Evolutionary conservation across 2,888 invertebrate species (phyloP).

Genomic region (Prosopocoilus inquinatus): DNA sequence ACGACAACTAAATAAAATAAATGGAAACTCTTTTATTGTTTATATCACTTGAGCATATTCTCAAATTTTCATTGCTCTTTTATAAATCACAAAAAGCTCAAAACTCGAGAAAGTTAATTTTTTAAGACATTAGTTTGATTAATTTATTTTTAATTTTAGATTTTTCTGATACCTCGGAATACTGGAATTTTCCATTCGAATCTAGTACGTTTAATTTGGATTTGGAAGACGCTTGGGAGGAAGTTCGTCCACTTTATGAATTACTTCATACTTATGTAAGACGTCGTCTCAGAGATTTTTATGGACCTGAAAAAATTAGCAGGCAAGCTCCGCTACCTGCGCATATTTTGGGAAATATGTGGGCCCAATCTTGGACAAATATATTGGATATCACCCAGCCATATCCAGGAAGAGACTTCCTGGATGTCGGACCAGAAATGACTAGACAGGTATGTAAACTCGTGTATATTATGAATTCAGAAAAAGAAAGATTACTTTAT

Average conservation of each 20-base stretch:
- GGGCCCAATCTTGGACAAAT: constrained; percentile 81
- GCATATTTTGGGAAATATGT: constrained; percentile 87
- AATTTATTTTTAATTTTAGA: constrained; percentile 39
- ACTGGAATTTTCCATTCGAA: constrained; percentile 88
- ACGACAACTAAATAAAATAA: too few species aligned
- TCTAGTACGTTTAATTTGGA: constrained; percentile 73
- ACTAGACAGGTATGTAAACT: constrained; percentile 50
- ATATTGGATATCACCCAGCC: constrained; percentile 70
- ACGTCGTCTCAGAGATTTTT: constrained; percentile 75
- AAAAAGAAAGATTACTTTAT: too few species aligned
- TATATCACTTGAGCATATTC: too few species aligned
- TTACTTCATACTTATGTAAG: constrained; percentile 87
- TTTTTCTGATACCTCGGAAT: constrained; percentile 82
- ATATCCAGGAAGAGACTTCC: constrained; percentile 65
- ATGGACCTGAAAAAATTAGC: constrained; percentile 80
- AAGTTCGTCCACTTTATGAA: constrained; percentile 82
- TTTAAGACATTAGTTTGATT: neutral
- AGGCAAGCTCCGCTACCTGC: constrained; percentile 80
- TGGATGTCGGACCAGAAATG: constrained; percentile 74
- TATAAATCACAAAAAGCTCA: too few species aligned
- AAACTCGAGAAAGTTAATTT: too few species aligned
- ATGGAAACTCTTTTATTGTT: too few species aligned
- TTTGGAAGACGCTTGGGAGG: constrained; percentile 79
- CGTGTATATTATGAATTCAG: too few species aligned
- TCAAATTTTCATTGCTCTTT: too few species aligned